These are phyloP conservation scores for Aquatica leii DNA, from an alignment of 2,888 invertebrate genomes.

Conservation along the genomic window DNA sequence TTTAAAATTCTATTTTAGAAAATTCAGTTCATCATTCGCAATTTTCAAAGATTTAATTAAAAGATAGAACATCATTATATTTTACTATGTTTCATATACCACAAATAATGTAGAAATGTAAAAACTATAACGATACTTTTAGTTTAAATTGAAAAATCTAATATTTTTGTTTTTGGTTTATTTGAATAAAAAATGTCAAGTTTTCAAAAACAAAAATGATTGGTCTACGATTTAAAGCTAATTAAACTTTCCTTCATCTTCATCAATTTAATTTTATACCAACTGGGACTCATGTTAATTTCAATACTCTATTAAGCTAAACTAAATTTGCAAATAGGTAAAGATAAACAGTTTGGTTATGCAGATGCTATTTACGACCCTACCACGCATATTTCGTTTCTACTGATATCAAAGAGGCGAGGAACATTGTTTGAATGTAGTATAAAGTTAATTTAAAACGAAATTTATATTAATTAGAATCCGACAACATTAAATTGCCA, in stretches of 20 bases:
- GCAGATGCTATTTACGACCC: constrained; percentile 31
- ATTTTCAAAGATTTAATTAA: constrained; percentile 32
- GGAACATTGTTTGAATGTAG: constrained; percentile 26
- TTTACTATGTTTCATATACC: constrained; percentile 23
- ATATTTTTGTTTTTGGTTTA: too few species aligned
- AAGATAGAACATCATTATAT: constrained; percentile 28
- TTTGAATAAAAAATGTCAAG: too few species aligned
- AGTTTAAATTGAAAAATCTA: too few species aligned
- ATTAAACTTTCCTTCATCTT: constrained; percentile 9
- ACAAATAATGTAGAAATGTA: neutral
- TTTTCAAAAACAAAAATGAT: too few species aligned
- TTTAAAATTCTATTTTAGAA: constrained; percentile 17
- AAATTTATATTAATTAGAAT: constrained; percentile 35
- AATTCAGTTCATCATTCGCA: constrained; percentile 9
- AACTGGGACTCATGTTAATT: constrained; percentile 17
- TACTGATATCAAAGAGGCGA: constrained; percentile 28
- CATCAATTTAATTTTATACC: constrained; percentile 16
- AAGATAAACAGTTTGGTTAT: constrained; percentile 36
- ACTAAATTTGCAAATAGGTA: constrained; percentile 34
- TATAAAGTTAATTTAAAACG: constrained; percentile 30
- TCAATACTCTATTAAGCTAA: constrained; percentile 29
- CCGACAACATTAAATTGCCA: constrained; percentile 32
- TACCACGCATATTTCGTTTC: constrained; percentile 30
- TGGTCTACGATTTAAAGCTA: constrained; percentile 14
- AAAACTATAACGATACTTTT: too few species aligned